Evolutionary conservation across 2,888 invertebrate genomes (phyloP).

Genomic region (Torymus auratus): DNA sequence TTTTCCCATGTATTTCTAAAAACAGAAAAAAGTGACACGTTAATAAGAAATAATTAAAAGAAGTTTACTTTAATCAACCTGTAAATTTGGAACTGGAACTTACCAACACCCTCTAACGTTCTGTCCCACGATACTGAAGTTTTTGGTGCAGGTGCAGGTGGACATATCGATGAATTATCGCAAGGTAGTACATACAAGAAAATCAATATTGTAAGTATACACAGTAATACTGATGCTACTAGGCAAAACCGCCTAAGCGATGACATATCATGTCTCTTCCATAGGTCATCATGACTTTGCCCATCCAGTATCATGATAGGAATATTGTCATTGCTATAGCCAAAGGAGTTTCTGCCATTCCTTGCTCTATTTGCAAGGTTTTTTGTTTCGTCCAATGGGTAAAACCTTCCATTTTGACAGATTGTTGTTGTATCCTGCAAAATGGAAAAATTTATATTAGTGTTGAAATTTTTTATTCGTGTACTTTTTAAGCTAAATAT

Average conservation of each 20-base stretch:
- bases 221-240: slow-evolving; percentile 84
- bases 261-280: slow-evolving; percentile 80
- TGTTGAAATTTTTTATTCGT: too few species aligned
- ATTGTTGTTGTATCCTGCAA: slow-evolving; percentile 65
- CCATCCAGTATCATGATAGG: slow-evolving; percentile 73
- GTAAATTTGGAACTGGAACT: slow-evolving; percentile 50
- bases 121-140: slow-evolving; percentile 74
- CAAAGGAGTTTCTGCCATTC: slow-evolving; percentile 68
- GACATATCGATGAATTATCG: slow-evolving; percentile 83
- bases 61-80: too few species aligned
- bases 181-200: slow-evolving; percentile 89
- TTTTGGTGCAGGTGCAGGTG: slow-evolving; percentile 69
- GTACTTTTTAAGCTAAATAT: too few species aligned
- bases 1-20: slow-evolving; percentile 73
- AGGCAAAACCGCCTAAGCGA: slow-evolving; percentile 83
- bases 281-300: slow-evolving; percentile 69
- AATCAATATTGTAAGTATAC: slow-evolving; percentile 83
- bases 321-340: slow-evolving; percentile 71
- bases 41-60: too few species aligned
- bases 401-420: slow-evolving; percentile 70
- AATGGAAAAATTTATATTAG: background rate
- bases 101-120: slow-evolving; percentile 75
- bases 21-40: slow-evolving; percentile 28
- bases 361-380: slow-evolving; percentile 66
- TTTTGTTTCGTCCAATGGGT: slow-evolving; percentile 70